These are phyloP conservation scores for Sinocyclocheilus maitianheensis DNA, from an alignment of 2,113 vertebrate species.

Conservation along the genomic window DNA sequence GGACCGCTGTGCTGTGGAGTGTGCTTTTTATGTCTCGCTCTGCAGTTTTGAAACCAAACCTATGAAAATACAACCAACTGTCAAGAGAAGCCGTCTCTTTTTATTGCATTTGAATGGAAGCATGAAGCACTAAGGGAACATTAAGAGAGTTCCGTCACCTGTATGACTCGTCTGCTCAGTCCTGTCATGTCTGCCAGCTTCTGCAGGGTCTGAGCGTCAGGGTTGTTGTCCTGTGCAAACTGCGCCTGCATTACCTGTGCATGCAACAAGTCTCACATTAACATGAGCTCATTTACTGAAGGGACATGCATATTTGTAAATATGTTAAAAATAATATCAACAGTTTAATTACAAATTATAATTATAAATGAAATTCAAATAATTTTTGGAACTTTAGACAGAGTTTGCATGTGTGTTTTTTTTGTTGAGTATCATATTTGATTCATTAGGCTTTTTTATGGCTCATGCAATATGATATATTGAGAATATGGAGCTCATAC, in stretches of 20 bases:
- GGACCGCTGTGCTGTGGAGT: slow-evolving; percentile 91
- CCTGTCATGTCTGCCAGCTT: slow-evolving; percentile 96
- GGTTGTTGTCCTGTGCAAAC: slow-evolving; percentile 96
- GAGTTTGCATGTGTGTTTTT: no score
- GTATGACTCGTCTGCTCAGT: slow-evolving; percentile 95
- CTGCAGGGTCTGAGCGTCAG: slow-evolving; percentile 92
- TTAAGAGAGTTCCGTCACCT: slow-evolving; percentile 75
- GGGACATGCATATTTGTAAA: no score
- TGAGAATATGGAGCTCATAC: no score
- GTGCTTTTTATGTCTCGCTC: slow-evolving; percentile 99
- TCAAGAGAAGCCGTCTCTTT: background rate
- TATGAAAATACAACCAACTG: slow-evolving; percentile 71
- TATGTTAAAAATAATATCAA: no score
- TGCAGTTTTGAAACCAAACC: slow-evolving; percentile 99
- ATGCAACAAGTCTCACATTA: background rate
- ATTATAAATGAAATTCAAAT: no score
- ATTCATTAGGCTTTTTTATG: no score
- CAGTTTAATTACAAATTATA: no score
- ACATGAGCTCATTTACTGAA: no score
- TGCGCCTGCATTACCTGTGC: slow-evolving; percentile 94
- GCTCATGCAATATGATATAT: no score
- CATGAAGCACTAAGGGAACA: background rate
- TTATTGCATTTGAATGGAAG: background rate
- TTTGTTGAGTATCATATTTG: no score
- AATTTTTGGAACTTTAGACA: no score